A percentile compares a stretch with the other conserved stretches of the same genome.
Conservation (phyloP, 1,140 invertebrate species). For the Octopus bimaculoides region DNA sequence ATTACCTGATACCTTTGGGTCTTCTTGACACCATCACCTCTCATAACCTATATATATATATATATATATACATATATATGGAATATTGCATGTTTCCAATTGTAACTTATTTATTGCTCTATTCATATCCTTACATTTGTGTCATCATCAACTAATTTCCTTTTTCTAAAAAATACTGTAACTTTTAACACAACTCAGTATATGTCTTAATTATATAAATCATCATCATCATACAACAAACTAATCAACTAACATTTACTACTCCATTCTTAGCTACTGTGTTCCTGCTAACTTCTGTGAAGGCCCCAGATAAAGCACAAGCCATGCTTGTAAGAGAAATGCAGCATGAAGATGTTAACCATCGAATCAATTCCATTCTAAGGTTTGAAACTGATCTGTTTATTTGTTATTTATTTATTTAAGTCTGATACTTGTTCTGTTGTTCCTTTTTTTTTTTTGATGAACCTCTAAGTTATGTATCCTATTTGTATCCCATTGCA, state of each 20-base stretch:
- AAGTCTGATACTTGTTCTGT: too few species aligned
- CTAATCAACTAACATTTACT: slow-evolving; percentile 10
- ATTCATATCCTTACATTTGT: neutral
- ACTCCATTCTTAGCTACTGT: slow-evolving; percentile 78
- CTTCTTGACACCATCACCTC: too few species aligned
- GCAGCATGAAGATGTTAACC: slow-evolving; percentile 75
- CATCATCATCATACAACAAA: neutral
- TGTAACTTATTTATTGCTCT: neutral
- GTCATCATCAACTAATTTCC: neutral
- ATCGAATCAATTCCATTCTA: slow-evolving; percentile 76
- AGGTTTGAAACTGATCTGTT: slow-evolving; percentile 59
- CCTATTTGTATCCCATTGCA: too few species aligned
- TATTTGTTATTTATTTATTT: too few species aligned
- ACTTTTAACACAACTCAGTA: neutral
- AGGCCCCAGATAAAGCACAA: slow-evolving; percentile 80
- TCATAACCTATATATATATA: too few species aligned
- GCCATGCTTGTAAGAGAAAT: slow-evolving; percentile 85
- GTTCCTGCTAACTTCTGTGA: slow-evolving; percentile 88
- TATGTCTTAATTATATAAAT: neutral
- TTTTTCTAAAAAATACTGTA: neutral
- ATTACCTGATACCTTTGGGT: too few species aligned
- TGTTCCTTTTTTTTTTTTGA: too few species aligned
- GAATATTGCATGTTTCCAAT: neutral
- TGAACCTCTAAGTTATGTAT: too few species aligned
- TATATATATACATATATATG: neutral